These are phyloP conservation scores for Paraescarpia echinospica DNA, from an alignment of 1,140 invertebrate genomes.

Conservation along the genomic window DNA sequence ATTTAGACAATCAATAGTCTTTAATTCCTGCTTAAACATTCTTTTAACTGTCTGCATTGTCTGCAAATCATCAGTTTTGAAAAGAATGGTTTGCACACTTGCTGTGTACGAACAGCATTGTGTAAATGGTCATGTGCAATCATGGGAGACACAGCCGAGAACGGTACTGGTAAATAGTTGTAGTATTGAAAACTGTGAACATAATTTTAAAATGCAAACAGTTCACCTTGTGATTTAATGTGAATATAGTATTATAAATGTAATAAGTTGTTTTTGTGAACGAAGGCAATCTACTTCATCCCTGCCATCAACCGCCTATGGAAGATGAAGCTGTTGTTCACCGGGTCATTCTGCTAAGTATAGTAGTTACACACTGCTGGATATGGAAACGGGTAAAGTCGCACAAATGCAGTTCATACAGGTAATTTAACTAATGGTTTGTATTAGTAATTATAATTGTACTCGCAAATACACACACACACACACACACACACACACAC, in stretches of 20 bases:
- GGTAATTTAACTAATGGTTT: background rate
- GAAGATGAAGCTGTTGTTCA: background rate
- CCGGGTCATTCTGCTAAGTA: background rate
- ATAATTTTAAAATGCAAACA: no score
- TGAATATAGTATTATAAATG: background rate
- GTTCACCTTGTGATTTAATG: no score
- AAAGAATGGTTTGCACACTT: background rate
- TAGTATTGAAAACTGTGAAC: no score
- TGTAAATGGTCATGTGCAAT: background rate
- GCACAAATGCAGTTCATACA: background rate
- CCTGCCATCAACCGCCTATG: background rate
- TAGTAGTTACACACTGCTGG: background rate
- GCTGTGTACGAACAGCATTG: background rate
- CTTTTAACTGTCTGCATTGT: background rate
- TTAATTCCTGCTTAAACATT: background rate
- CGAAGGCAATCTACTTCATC: background rate
- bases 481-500: no score
- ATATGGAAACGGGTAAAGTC: background rate
- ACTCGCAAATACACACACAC: no score
- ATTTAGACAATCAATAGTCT: background rate
- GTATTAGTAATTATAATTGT: no score
- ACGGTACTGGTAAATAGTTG: background rate
- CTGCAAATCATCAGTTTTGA: background rate
- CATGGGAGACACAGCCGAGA: background rate
- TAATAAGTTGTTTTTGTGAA: background rate